A percentile compares a stretch with the other conserved stretches of the same genome.
Conservation (phyloP, 2,888 invertebrate genomes). For the Blomia tropicalis region DNA sequence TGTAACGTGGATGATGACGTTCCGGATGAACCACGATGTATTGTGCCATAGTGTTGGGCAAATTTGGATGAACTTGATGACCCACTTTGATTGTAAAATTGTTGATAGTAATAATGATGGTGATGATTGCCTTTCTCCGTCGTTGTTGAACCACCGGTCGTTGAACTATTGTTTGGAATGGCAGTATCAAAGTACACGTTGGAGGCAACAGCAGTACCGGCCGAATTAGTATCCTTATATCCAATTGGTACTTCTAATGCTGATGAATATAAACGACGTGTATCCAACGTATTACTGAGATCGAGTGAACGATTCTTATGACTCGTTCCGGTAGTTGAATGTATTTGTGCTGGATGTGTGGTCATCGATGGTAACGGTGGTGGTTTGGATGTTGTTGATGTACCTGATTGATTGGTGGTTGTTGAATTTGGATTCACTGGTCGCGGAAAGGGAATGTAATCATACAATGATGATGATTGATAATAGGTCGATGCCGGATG, state of each 20-base stretch:
- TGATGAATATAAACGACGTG: slow-evolving; percentile 7
- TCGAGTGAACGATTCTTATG: background rate
- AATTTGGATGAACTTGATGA: background rate
- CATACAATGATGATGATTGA: background rate
- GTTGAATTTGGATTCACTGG: background rate
- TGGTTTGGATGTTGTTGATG: background rate
- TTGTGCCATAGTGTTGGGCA: background rate
- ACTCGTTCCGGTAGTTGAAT: background rate
- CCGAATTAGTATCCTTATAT: background rate
- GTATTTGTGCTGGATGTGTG: slow-evolving; percentile 1
- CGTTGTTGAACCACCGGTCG: background rate
- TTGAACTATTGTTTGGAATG: no score
- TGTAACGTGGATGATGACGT: background rate
- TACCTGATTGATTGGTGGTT: background rate
- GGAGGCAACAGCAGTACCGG: background rate
- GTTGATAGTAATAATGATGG: slow-evolving; percentile 10
- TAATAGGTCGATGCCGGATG: background rate
- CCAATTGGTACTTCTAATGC: background rate
- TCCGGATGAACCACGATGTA: background rate
- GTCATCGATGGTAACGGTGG: slow-evolving; percentile 13
- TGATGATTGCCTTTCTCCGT: background rate
- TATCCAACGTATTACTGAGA: background rate
- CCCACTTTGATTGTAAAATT: background rate
- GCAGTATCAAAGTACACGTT: background rate
- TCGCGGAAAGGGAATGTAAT: background rate